Conservation (phyloP, 2,888 invertebrate species). For the Leucophenga montana region DNA sequence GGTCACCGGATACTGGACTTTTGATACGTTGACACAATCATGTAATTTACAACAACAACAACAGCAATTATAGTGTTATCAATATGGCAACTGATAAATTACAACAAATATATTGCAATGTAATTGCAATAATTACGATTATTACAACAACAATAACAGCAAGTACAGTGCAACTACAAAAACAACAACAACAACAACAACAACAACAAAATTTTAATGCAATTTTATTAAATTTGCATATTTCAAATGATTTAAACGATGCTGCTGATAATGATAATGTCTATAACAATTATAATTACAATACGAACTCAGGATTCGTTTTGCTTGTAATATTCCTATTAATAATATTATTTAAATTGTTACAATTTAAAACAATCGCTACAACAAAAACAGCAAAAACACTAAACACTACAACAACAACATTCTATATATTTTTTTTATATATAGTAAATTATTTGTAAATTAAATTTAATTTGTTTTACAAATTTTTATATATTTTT, state of each 20-base stretch:
- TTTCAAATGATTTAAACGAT: too few relatives aligned
- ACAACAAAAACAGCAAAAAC: constrained; percentile 12
- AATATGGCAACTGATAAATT: constrained; percentile 20
- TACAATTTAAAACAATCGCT: constrained; percentile 28
- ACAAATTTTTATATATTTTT: too few relatives aligned
- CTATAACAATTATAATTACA: constrained; percentile 20
- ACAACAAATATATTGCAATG: background rate
- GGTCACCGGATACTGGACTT: constrained; percentile 72
- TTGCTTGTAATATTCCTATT: constrained; percentile 49
- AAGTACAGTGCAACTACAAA: constrained; percentile 33
- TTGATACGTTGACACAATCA: constrained; percentile 70
- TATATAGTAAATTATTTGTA: constrained; percentile 29
- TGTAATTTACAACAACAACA: constrained; percentile 19
- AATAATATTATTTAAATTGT: constrained; percentile 39
- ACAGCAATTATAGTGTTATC: constrained; percentile 12
- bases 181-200: constrained; percentile 20
- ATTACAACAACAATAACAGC: constrained; percentile 15
- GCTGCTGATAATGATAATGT: too few relatives aligned
- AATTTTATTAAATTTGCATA: too few relatives aligned
- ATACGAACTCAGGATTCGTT: constrained; percentile 51
- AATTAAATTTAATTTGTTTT: too few relatives aligned
- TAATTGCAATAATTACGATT: background rate
- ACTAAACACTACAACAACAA: background rate
- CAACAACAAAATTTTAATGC: background rate
- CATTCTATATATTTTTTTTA: constrained; percentile 18